These are phyloP conservation scores for Danio albolineatus DNA, from an alignment of 2,797 vertebrate species.

Conservation along the genomic window DNA sequence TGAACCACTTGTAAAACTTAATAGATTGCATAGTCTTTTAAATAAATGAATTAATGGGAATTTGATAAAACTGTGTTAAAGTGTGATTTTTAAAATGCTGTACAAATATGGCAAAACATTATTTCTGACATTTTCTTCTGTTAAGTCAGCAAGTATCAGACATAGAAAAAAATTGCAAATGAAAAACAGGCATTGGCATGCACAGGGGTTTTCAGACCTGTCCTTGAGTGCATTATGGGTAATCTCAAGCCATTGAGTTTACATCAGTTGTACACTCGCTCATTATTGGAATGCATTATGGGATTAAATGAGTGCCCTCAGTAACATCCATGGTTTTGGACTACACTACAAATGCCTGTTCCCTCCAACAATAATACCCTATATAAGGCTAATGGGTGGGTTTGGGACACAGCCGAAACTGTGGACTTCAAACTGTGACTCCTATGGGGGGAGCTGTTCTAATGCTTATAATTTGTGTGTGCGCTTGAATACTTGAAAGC, in stretches of 20 bases:
- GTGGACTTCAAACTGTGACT: not conserved
- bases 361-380: not conserved
- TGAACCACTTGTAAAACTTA: too few relatives aligned
- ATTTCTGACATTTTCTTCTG: too few relatives aligned
- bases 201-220: not conserved
- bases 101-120: too few relatives aligned
- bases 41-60: too few relatives aligned
- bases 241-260: not conserved
- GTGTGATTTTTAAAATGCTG: too few relatives aligned
- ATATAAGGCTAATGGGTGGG: not conserved
- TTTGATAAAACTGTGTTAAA: too few relatives aligned
- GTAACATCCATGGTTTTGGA: not conserved
- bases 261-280: not conserved
- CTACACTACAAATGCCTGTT: not conserved
- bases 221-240: not conserved
- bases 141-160: too few relatives aligned
- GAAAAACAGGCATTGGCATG: too few relatives aligned
- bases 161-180: too few relatives aligned
- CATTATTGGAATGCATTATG: not conserved
- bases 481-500: slow-evolving; percentile 25
- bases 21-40: too few relatives aligned
- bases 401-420: not conserved
- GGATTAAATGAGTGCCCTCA: not conserved
- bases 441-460: not conserved
- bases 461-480: not conserved